These are phyloP conservation scores for Nezara viridula DNA, from an alignment of 2,888 invertebrate genomes.

Conservation along the genomic window DNA sequence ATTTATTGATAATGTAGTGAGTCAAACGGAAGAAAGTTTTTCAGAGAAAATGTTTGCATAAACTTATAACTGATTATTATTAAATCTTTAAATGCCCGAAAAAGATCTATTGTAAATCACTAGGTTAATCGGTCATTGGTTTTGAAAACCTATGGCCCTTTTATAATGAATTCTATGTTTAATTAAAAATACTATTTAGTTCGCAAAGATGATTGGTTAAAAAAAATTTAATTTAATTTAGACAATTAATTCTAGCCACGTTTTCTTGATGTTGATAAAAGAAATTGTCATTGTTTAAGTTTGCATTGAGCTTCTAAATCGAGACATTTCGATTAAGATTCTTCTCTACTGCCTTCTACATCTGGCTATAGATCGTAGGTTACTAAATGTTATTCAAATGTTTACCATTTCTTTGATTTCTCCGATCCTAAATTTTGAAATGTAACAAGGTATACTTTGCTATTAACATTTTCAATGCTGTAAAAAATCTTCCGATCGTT, in stretches of 20 bases:
- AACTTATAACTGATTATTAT: too few species aligned
- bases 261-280: background rate
- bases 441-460: background rate
- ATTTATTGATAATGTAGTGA: too few species aligned
- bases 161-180: too few species aligned
- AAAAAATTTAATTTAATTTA: background rate
- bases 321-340: background rate
- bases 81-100: too few species aligned
- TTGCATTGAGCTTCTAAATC: background rate
- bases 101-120: too few species aligned
- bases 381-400: slow-evolving; percentile 31
- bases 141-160: too few species aligned
- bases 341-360: background rate
- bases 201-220: background rate
- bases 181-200: background rate
- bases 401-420: background rate
- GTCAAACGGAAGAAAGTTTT: too few species aligned
- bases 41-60: too few species aligned
- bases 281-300: background rate
- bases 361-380: slow-evolving; percentile 38
- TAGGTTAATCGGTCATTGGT: too few species aligned
- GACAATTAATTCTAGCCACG: background rate
- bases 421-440: background rate
- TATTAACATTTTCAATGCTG: background rate
- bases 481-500: background rate